Conservation (phyloP, 2,797 vertebrate species). For the Sparus aurata region DNA sequence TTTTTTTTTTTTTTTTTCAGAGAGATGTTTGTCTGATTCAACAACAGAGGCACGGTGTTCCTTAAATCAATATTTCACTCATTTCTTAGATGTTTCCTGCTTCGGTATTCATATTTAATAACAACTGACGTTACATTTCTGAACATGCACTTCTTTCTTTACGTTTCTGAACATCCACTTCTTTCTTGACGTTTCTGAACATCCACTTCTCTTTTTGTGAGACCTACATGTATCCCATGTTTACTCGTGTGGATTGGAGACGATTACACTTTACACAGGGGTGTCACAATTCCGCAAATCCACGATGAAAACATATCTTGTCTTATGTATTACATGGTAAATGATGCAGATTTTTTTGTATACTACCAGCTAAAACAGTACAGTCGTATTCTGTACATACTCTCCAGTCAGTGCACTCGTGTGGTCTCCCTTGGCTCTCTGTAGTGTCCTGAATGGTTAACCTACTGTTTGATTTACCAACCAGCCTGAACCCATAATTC, state of each 20-base stretch:
- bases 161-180: not conserved
- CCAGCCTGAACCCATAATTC: not conserved
- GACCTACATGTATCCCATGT: not conserved
- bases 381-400: too few relatives aligned
- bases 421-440: not conserved
- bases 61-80: conserved; percentile 24
- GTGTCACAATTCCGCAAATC: too few relatives aligned
- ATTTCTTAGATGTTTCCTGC: conserved; percentile 8
- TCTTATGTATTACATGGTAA: not conserved
- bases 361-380: not conserved
- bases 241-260: not conserved
- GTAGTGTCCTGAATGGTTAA: not conserved
- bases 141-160: not conserved
- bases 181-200: not conserved
- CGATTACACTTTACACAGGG: not conserved
- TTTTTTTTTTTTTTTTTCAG: conserved; percentile 8
- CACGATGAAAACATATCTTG: too few relatives aligned
- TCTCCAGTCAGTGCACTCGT: not conserved
- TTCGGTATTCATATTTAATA: conserved; percentile 6
- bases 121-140: conserved; percentile 2
- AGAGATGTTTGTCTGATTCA: conserved; percentile 6
- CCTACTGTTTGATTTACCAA: not conserved
- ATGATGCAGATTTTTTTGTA: not conserved
- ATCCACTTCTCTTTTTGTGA: not conserved
- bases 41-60: not conserved